Evolutionary conservation across 2,113 vertebrate genomes (phyloP).

Genomic region (Todiramphus chloris): DNA sequence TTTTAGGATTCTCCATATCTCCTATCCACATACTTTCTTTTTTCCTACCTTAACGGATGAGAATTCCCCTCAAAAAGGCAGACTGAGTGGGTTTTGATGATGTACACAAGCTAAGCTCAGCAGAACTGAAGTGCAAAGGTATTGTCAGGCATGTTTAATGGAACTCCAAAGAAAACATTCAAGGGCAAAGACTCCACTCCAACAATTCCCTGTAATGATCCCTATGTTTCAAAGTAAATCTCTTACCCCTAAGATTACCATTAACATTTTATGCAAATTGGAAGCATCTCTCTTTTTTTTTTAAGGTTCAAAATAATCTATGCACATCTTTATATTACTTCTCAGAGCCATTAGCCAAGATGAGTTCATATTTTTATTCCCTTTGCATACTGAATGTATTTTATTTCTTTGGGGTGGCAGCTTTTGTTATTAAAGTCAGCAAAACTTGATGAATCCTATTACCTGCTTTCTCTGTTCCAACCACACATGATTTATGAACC

Average conservation of each 20-base stretch:
- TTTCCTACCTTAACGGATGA: not conserved
- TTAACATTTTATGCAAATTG: slow-evolving; percentile 65
- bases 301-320: slow-evolving; percentile 46
- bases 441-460: slow-evolving; percentile 26
- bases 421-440: slow-evolving; percentile 61
- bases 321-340: slow-evolving; percentile 49
- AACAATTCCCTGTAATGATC: not conserved
- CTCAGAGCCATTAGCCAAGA: slow-evolving; percentile 54
- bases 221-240: slow-evolving; percentile 13
- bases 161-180: slow-evolving; percentile 26
- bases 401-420: slow-evolving; percentile 55
- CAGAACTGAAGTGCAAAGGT: not conserved
- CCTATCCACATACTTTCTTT: too few relatives aligned
- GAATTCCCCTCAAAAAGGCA: not conserved
- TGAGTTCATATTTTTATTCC: slow-evolving; percentile 60
- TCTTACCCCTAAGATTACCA: slow-evolving; percentile 33
- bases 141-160: not conserved
- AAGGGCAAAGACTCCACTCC: slow-evolving; percentile 34
- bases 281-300: slow-evolving; percentile 43
- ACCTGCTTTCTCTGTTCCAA: not conserved
- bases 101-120: not conserved
- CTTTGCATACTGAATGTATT: not conserved
- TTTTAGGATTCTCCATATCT: not conserved
- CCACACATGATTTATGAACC: slow-evolving; percentile 24
- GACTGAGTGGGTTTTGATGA: not conserved